Evolutionary conservation across 2,113 vertebrate genomes (phyloP).

Genomic region (Gallinago paraguaiae): DNA sequence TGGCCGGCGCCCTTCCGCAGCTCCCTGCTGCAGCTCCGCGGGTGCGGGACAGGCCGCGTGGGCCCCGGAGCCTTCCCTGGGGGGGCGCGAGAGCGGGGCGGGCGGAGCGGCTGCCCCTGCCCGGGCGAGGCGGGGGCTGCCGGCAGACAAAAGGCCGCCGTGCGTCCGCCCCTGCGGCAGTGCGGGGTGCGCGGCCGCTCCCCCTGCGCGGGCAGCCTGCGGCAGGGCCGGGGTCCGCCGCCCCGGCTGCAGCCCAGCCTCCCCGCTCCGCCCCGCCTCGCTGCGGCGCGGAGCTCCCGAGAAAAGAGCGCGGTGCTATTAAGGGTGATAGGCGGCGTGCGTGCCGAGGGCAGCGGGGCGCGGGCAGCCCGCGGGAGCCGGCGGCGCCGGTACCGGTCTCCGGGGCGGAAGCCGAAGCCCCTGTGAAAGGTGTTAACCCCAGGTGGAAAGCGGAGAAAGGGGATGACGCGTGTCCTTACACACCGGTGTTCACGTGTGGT

Average conservation of each 20-base stretch:
- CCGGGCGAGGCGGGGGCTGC: neutral
- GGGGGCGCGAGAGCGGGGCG: neutral
- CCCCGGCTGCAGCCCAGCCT: neutral
- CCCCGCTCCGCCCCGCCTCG: neutral
- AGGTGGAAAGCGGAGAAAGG: neutral
- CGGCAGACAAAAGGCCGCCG: conserved; percentile 20
- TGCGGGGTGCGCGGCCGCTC: neutral
- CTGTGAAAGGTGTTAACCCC: neutral
- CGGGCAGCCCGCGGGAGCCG: neutral
- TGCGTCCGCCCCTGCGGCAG: neutral
- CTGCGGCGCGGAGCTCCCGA: neutral
- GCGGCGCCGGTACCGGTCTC: neutral
- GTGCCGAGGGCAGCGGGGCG: neutral
- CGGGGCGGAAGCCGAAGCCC: neutral
- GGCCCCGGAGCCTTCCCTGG: too few species aligned
- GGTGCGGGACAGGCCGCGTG: neutral
- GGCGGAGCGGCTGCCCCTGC: neutral
- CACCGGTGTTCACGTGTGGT: neutral
- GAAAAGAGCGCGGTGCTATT: neutral
- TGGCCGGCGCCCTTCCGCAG: too few species aligned
- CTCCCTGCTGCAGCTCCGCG: neutral
- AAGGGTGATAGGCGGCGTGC: neutral
- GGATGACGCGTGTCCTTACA: neutral
- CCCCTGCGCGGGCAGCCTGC: neutral
- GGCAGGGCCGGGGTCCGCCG: neutral